phyloP scores from a whole-genome alignment of 2,888 invertebrate genomes.

The Podabrus alpinus region DNA sequence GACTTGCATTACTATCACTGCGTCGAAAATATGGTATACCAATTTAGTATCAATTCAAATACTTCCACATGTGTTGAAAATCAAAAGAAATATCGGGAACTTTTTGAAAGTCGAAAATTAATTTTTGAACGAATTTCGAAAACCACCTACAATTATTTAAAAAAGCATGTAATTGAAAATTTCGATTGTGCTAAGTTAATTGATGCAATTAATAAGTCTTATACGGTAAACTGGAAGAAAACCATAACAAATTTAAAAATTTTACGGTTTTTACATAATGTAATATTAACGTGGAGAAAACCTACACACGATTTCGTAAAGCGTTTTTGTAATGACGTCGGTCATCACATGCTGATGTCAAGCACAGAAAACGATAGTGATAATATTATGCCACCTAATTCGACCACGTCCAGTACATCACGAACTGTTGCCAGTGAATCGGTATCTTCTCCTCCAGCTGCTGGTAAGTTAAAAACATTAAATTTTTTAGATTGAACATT shows the following conservation, averaged over 20 bases:
- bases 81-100: neutral
- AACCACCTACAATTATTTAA: neutral
- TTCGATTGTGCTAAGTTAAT: neutral
- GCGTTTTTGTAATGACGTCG: neutral
- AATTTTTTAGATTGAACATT: too few species aligned
- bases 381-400: neutral
- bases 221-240: fast-evolving
- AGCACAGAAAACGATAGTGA: neutral
- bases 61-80: neutral
- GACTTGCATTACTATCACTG: neutral
- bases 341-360: neutral
- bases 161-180: neutral
- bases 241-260: neutral
- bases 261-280: neutral
- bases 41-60: neutral
- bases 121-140: neutral
- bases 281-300: neutral
- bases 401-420: neutral
- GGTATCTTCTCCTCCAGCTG: neutral
- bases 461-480: too few species aligned
- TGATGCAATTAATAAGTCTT: neutral
- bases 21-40: neutral
- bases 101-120: neutral
- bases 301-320: neutral
- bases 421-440: neutral